These are phyloP conservation scores for Venturia canescens DNA, from an alignment of 1,140 invertebrate species.

Conservation along the genomic window DNA sequence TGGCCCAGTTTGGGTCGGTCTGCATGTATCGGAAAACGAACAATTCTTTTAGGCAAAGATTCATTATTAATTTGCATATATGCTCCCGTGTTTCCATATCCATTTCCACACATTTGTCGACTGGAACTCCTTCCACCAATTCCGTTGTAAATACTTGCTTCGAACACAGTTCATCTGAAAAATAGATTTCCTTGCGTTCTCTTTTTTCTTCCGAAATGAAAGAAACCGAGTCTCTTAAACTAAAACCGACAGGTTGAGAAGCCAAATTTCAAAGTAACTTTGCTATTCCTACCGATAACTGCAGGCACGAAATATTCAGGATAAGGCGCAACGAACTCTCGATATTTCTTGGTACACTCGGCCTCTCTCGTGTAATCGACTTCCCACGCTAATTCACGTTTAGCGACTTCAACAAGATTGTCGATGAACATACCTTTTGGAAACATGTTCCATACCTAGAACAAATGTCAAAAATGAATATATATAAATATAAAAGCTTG, in stretches of 20 bases:
- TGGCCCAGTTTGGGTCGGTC: slow-evolving; percentile 99
- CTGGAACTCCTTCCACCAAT: slow-evolving; percentile 92
- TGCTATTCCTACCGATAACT: slow-evolving; percentile 81
- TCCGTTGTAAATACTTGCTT: slow-evolving; percentile 94
- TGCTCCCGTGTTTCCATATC: slow-evolving; percentile 87
- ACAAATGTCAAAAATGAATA: no score
- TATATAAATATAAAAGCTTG: no score
- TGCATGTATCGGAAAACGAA: slow-evolving; percentile 98
- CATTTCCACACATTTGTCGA: slow-evolving; percentile 90
- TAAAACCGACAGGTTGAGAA: no score
- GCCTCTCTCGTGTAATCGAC: slow-evolving; percentile 97
- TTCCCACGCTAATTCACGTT: slow-evolving; percentile 96
- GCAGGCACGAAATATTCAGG: slow-evolving; percentile 91
- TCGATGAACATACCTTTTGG: slow-evolving; percentile 98
- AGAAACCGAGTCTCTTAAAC: no score
- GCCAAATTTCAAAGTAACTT: slow-evolving; percentile 13
- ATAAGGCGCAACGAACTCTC: slow-evolving; percentile 85
- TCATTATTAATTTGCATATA: slow-evolving; percentile 89
- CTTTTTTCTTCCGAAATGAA: not conserved
- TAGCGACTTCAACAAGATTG: slow-evolving; percentile 94
- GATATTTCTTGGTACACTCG: slow-evolving; percentile 90
- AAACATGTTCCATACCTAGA: slow-evolving; percentile 88
- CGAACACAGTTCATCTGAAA: slow-evolving; percentile 84
- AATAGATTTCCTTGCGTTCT: slow-evolving; percentile 4
- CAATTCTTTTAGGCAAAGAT: slow-evolving; percentile 92